A percentile compares a stretch with the other conserved stretches of the same genome.
These are phyloP conservation scores for Chiroxiphia lanceolata DNA, from an alignment of 2,797 vertebrate species.

Conservation along the genomic window DNA sequence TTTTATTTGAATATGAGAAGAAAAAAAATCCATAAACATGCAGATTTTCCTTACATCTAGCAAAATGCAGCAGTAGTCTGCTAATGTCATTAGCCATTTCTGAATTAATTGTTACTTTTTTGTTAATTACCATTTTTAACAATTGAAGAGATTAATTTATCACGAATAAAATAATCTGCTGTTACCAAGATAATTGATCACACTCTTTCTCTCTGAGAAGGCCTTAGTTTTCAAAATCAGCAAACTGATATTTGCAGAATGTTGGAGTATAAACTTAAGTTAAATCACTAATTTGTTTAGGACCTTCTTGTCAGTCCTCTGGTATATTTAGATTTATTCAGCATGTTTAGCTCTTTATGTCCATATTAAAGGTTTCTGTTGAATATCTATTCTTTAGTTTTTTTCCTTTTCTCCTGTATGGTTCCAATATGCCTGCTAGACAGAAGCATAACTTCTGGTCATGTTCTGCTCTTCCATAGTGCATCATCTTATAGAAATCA, in stretches of 20 bases:
- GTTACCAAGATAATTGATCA: background rate
- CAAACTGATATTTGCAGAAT: background rate
- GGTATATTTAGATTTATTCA: background rate
- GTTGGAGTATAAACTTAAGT: background rate
- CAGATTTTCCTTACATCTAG: background rate
- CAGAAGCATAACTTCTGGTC: background rate
- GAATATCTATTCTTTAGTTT: background rate
- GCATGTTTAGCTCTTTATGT: background rate
- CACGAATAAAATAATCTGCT: background rate
- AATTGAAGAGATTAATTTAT: background rate
- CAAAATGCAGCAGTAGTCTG: background rate
- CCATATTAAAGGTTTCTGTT: background rate
- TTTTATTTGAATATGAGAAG: background rate
- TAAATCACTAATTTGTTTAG: background rate
- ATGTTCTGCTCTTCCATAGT: background rate
- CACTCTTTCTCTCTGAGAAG: background rate
- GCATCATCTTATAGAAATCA: background rate
- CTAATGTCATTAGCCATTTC: background rate
- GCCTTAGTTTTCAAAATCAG: background rate
- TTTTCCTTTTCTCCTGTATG: background rate
- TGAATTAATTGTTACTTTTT: background rate
- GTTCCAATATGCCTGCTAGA: background rate
- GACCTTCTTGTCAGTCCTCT: background rate
- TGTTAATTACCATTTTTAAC: background rate
- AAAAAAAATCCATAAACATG: background rate